Percentiles rank a stretch among this genome's conserved stretches.
Conservation (phyloP, 1,140 invertebrate genomes). For the Caenorhabditis tropicalis region DNA sequence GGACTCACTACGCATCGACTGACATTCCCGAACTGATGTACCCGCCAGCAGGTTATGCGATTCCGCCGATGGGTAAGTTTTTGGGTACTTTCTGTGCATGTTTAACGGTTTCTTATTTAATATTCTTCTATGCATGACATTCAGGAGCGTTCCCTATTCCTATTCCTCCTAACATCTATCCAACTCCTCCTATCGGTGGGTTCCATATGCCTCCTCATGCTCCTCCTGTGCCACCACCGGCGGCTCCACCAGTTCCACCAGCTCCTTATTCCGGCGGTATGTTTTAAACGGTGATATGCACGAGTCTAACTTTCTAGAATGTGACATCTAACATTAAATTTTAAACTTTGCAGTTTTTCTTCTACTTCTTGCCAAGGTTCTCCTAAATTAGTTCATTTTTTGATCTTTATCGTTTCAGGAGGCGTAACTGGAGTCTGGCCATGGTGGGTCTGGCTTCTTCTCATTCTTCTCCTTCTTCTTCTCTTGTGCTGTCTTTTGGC, state of each 20-base stretch:
- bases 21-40: background rate
- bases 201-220: slow-evolving; percentile 12
- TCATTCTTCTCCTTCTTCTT: slow-evolving; percentile 45
- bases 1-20: background rate
- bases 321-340: no score
- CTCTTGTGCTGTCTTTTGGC: slow-evolving; percentile 42
- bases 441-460: slow-evolving; percentile 50
- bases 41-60: background rate
- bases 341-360: no score
- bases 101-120: background rate
- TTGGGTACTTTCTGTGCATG: background rate
- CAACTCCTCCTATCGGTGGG: slow-evolving; percentile 2
- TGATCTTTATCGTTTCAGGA: no score
- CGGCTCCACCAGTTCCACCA: background rate
- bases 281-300: background rate
- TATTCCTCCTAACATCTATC: slow-evolving; percentile 39
- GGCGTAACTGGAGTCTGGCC: background rate
- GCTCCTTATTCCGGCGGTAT: background rate
- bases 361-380: no score
- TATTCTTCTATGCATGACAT: slow-evolving; percentile 21
- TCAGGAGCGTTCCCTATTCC: slow-evolving; percentile 37
- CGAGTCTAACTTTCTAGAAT: no score
- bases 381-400: no score
- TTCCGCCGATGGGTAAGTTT: slow-evolving; percentile 14
- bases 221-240: background rate